Evolutionary conservation across 2,888 invertebrate genomes (phyloP).

Genomic region (Falcaria lacertinaria): DNA sequence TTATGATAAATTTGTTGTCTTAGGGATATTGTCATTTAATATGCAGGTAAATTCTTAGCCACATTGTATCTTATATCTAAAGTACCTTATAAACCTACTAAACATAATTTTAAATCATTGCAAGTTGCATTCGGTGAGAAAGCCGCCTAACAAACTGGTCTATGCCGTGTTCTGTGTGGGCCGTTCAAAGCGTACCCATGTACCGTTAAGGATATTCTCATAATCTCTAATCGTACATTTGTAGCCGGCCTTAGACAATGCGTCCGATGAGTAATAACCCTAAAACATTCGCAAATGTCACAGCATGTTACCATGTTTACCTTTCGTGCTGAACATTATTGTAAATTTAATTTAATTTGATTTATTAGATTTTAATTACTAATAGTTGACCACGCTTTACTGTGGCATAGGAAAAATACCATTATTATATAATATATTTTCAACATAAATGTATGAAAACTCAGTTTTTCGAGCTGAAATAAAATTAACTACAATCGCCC

Average conservation of each 20-base stretch:
- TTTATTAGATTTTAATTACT: background rate
- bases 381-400: too few relatives aligned
- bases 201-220: conserved; percentile 68
- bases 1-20: too few relatives aligned
- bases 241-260: conserved; percentile 57
- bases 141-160: conserved; percentile 17
- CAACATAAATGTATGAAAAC: too few relatives aligned
- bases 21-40: too few relatives aligned
- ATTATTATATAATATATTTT: too few relatives aligned
- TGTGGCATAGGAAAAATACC: too few relatives aligned
- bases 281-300: conserved; percentile 58
- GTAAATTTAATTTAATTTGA: background rate
- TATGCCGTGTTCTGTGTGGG: conserved; percentile 46
- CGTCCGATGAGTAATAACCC: conserved; percentile 60
- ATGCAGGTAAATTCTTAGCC: too few relatives aligned
- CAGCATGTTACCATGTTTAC: conserved; percentile 43
- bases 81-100: too few relatives aligned
- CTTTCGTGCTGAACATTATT: conserved; percentile 10
- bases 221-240: conserved; percentile 69
- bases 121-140: conserved; percentile 13
- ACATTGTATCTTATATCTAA: too few relatives aligned
- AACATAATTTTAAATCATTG: background rate
- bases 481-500: too few relatives aligned
- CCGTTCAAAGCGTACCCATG: conserved; percentile 26
- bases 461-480: too few relatives aligned